A percentile compares a stretch with the other conserved stretches of the same genome.
Evolutionary conservation across 2,888 invertebrate species (phyloP).

Genomic region (Chrysotoxum bicinctum): DNA sequence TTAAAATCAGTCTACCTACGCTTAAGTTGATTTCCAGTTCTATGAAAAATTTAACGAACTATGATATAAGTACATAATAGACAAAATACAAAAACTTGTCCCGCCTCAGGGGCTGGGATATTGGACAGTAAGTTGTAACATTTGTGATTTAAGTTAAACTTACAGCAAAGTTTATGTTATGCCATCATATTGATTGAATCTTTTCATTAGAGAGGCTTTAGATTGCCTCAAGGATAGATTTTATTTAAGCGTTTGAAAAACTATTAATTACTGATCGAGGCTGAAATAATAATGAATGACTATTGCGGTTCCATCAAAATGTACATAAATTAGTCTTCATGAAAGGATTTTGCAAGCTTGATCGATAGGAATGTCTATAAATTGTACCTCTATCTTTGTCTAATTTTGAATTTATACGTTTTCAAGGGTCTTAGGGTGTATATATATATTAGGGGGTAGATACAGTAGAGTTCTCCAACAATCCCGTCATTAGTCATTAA

Average conservation of each 20-base stretch:
- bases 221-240: neutral
- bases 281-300: neutral
- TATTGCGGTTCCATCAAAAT: neutral
- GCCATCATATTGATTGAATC: constrained; percentile 51
- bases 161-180: constrained; percentile 52
- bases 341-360: neutral
- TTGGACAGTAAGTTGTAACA: constrained; percentile 30
- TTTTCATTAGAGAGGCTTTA: constrained; percentile 31
- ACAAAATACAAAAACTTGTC: constrained; percentile 12
- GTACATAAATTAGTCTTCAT: neutral
- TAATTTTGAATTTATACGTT: no score
- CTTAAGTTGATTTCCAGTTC: neutral
- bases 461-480: no score
- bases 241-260: neutral
- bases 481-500: no score
- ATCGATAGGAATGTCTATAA: neutral
- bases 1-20: neutral
- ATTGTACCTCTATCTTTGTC: no score
- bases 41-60: constrained; percentile 22
- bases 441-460: no score
- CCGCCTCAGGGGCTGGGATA: constrained; percentile 10
- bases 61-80: no score
- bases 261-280: neutral
- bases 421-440: no score
- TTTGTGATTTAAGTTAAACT: constrained; percentile 44